A percentile compares a stretch with the other conserved stretches of the same genome.
These are phyloP conservation scores for Hypolimnas misippus DNA, from an alignment of 2,888 invertebrate genomes.

Conservation along the genomic window DNA sequence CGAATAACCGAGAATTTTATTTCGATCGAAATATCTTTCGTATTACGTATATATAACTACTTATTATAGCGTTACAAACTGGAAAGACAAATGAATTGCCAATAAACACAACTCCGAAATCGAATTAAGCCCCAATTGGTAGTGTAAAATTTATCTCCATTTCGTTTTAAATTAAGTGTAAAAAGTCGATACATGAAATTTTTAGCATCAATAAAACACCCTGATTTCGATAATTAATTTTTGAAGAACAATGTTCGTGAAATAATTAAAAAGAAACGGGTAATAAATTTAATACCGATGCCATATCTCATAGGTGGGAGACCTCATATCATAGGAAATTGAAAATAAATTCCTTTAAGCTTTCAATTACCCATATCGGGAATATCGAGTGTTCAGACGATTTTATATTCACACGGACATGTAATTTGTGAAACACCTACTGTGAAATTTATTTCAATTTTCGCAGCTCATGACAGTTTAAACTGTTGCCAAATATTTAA, in stretches of 20 bases:
- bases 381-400: conserved; percentile 69
- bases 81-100: background rate
- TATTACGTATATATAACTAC: too few species aligned
- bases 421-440: conserved; percentile 44
- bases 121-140: conserved; percentile 9
- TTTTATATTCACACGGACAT: conserved; percentile 50
- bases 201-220: conserved; percentile 15
- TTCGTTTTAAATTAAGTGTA: conserved; percentile 17
- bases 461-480: conserved; percentile 25
- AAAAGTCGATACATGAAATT: conserved; percentile 10
- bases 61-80: conserved; percentile 6
- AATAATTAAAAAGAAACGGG: conserved; percentile 53
- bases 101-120: conserved; percentile 2
- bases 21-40: background rate
- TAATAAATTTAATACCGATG: conserved; percentile 58
- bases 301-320: conserved; percentile 66
- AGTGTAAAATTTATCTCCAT: conserved; percentile 12
- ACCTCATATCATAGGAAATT: conserved; percentile 78
- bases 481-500: conserved; percentile 24
- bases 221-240: conserved; percentile 23
- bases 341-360: conserved; percentile 83
- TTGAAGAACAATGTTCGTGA: conserved; percentile 29
- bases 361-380: conserved; percentile 80
- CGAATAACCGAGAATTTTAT: background rate
- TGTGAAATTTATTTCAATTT: conserved; percentile 30